Base-by-base conservation (phyloP, 2,113 vertebrate species). In the Bostrychus sinensis region DNA sequence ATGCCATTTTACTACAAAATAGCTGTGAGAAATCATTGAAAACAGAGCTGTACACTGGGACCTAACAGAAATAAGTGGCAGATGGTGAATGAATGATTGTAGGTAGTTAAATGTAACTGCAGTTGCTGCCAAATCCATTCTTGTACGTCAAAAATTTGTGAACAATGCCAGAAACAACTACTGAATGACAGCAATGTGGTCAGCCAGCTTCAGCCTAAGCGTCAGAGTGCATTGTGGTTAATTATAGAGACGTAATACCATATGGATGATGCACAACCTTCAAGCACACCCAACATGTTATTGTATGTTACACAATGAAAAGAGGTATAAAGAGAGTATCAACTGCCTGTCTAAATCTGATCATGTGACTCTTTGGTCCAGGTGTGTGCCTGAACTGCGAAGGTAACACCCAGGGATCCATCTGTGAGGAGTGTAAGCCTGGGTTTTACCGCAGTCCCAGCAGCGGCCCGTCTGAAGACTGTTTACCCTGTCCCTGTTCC, bases 401-500 rank as follows among this genome's bases (percentile, higher is more conserved):
- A 75, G 93, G 88, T 1, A 95, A 96, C 87, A 95, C 94, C 0
- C 77, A 92, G 85, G 96, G 95, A 42, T 32, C 75, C 46, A 93
- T 94, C 86, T 98, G 96, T 48, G 95, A 98, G 87, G 92, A 93
- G 78, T 98, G 96, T 83, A 91, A 87, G 82, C 90, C 92, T 4
- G 89, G 87, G 14, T 96, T 92, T 87, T 96, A 94, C 82, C 90
- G 62, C 38, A 62, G 75, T 20, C 70, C 50, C 0, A 87, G 77
- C 50, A 16, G 65, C 6, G 57, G 57, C 0, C 72, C 61, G 58
- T 54, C 64, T 10, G 83, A 88, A 0, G 36, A 77, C 80, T 98
- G 96, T 75, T 78, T 81, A 12, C 93, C 51, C 10, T 98, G 96
- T 69, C 96, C 95, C 7, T 98, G 96, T 83, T 94, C 94, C 86